Percentiles rank a stretch among this genome's conserved stretches.
Conservation (phyloP, 2,113 vertebrate species). For the Peucedramus taeniatus region DNA sequence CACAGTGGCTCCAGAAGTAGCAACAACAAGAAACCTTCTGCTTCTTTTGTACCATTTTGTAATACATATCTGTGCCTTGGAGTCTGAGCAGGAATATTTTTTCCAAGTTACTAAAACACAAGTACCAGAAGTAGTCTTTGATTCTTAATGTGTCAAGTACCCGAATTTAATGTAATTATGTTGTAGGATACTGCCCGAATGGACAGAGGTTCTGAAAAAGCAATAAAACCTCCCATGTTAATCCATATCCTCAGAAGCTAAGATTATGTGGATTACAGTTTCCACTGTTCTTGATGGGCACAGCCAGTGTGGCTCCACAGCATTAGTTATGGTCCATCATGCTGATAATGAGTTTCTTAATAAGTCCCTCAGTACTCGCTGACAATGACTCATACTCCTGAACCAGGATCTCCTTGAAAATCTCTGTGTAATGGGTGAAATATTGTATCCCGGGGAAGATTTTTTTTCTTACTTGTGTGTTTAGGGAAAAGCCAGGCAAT, state of each 20-base stretch:
- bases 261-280: background rate
- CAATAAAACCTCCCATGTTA: background rate
- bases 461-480: background rate
- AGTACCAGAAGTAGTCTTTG: background rate
- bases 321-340: conserved; percentile 50
- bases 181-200: background rate
- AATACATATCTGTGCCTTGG: background rate
- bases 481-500: background rate
- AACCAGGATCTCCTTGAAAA: conserved; percentile 13
- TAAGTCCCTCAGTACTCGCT: conserved; percentile 51
- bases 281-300: background rate
- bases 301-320: conserved; percentile 27
- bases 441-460: background rate
- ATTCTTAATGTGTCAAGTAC: background rate
- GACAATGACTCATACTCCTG: conserved; percentile 47
- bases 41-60: background rate
- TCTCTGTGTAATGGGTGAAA: conserved; percentile 7
- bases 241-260: conserved; percentile 2
- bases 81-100: background rate
- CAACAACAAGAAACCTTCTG: background rate
- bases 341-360: conserved; percentile 58
- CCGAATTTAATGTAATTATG: background rate
- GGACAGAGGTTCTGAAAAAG: background rate
- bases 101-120: background rate
- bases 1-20: background rate